Conservation (phyloP, 53 echinoderm and acorn worm species). For the Patiria pectinifera region DNA sequence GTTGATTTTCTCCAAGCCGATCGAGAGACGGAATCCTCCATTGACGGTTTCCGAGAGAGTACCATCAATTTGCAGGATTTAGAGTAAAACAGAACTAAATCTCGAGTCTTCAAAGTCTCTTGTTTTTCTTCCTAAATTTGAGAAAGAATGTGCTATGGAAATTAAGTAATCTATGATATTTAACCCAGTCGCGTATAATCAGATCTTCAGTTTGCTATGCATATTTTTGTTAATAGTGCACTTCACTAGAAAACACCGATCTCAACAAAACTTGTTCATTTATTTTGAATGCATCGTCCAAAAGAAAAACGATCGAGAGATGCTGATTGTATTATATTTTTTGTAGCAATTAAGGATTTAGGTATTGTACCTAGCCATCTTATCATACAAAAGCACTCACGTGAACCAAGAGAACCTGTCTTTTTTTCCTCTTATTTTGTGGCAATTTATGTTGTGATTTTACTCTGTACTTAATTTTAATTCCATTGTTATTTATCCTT, state of each 20-base stretch:
- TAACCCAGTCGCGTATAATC: not conserved
- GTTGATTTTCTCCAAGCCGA: conserved; percentile 80
- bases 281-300: not conserved
- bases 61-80: conserved; percentile 98
- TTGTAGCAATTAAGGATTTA: too few relatives aligned
- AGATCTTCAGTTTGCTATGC: not conserved
- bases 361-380: too few relatives aligned
- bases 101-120: not conserved
- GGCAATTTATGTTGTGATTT: not conserved
- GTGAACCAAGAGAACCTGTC: not conserved
- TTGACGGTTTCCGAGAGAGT: conserved; percentile 80
- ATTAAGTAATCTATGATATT: not conserved
- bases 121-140: not conserved
- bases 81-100: conserved; percentile 52
- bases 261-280: not conserved
- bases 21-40: conserved; percentile 49
- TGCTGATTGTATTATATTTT: too few relatives aligned
- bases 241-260: not conserved
- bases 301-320: not conserved
- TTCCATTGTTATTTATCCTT: not conserved
- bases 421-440: not conserved
- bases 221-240: not conserved
- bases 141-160: not conserved
- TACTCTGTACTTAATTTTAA: not conserved
- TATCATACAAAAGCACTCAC: too few relatives aligned